These are phyloP conservation scores for Ephydatia muelleri DNA, from an alignment of 37 sponge, comb jelly and placozoan genomes.

Conservation along the genomic window DNA sequence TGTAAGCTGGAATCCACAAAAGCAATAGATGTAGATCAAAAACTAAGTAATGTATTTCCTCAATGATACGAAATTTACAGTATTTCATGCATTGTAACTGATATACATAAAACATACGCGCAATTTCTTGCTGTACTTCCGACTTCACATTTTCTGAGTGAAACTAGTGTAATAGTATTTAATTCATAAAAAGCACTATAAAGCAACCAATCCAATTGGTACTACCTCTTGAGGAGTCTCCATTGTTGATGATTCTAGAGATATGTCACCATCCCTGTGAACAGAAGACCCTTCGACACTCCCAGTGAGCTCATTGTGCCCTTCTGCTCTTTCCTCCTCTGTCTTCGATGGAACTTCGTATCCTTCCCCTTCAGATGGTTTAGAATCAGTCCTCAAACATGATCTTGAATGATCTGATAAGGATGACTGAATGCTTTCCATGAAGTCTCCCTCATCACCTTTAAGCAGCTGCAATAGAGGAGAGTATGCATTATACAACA, in stretches of 20 bases:
- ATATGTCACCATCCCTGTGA: neutral
- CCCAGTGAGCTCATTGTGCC: neutral
- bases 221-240: neutral
- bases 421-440: neutral
- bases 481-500: neutral
- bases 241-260: neutral
- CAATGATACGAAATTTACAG: no score
- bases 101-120: no score
- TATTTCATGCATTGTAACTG: no score
- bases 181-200: neutral
- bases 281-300: no score
- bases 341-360: neutral
- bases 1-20: no score
- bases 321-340: neutral
- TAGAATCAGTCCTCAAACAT: neutral
- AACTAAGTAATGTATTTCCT: no score
- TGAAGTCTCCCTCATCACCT: neutral
- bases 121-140: neutral
- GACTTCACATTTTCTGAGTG: neutral
- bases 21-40: no score
- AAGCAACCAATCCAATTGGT: neutral
- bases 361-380: neutral
- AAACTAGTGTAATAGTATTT: neutral
- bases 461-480: neutral
- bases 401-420: neutral